Conservation (phyloP, 2,888 invertebrate genomes). For the Pristionchus japonicus region DNA sequence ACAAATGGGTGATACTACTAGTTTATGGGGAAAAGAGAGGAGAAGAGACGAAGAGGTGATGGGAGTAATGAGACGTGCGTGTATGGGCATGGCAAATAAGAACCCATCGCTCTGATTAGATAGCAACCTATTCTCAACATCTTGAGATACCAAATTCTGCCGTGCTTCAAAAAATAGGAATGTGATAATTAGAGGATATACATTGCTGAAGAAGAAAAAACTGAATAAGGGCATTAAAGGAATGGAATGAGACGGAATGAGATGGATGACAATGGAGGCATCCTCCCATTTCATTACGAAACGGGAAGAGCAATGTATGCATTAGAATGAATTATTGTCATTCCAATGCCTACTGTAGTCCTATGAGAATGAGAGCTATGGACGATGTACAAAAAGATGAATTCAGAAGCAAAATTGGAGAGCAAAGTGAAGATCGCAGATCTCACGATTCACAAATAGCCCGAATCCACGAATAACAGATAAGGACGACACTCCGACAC, state of each 20-base stretch:
- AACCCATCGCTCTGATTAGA: neutral
- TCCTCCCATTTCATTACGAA: slow-evolving; percentile 19
- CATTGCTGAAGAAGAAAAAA: neutral
- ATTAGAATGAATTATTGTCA: slow-evolving; percentile 36
- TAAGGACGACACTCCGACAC: slow-evolving; percentile 17
- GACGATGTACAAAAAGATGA: neutral
- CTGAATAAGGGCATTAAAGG: neutral
- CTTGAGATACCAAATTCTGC: no score
- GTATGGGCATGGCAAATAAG: neutral
- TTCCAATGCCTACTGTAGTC: slow-evolving; percentile 13
- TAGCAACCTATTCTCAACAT: neutral
- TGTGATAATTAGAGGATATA: neutral
- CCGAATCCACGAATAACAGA: neutral
- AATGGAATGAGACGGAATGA: neutral
- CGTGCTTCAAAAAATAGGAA: neutral
- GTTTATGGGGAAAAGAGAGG: neutral
- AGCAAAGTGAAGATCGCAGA: neutral
- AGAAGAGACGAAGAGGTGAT: slow-evolving; percentile 29
- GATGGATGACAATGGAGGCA: slow-evolving; percentile 7
- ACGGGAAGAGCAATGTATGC: slow-evolving; percentile 19
- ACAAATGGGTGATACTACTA: slow-evolving; percentile 15
- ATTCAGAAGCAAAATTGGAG: neutral
- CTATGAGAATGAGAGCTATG: neutral
- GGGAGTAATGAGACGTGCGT: neutral
- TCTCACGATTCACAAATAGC: neutral